A percentile compares a stretch with the other conserved stretches of the same genome.
Evolutionary conservation across 2,888 invertebrate species (phyloP).

Genomic region (Lordiphosa fenestrarum): DNA sequence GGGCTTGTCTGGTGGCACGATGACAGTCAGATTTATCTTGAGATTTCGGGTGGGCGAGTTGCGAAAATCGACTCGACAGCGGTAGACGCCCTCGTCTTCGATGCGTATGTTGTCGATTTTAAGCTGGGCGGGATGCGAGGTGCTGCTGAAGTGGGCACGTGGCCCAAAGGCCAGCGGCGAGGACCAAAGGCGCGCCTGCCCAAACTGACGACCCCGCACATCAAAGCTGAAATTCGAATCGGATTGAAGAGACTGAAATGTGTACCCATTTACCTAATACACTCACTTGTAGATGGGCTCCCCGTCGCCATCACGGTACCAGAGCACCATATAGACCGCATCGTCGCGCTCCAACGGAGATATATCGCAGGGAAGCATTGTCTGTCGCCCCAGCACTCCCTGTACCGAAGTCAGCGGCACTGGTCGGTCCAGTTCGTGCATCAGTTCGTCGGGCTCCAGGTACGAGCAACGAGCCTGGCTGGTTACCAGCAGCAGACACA

Average conservation of each 20-base stretch:
- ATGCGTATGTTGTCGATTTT: slow-evolving; percentile 84
- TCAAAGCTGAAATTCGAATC: slow-evolving; percentile 84
- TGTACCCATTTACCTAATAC: not conserved
- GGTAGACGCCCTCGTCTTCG: slow-evolving; percentile 86
- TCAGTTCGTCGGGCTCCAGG: slow-evolving; percentile 80
- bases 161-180: slow-evolving; percentile 88
- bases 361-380: slow-evolving; percentile 92
- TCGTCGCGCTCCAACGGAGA: slow-evolving; percentile 89
- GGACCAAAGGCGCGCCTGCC: slow-evolving; percentile 91
- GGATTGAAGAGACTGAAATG: not conserved
- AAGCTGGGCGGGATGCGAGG: slow-evolving; percentile 89
- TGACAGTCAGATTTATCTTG: slow-evolving; percentile 88
- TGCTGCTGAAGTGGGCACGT: slow-evolving; percentile 91
- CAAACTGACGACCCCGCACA: slow-evolving; percentile 86
- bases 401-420: slow-evolving; percentile 90
- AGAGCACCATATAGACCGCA: slow-evolving; percentile 92
- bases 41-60: slow-evolving; percentile 87
- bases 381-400: slow-evolving; percentile 90
- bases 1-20: slow-evolving; percentile 90
- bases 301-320: slow-evolving; percentile 92
- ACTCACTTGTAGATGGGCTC: slow-evolving; percentile 92
- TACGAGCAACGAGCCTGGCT: slow-evolving; percentile 64
- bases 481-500: slow-evolving; percentile 61
- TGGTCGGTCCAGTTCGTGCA: slow-evolving; percentile 80
- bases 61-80: slow-evolving; percentile 88